Evolutionary conservation across 2,888 invertebrate genomes (phyloP).

Genomic region (Phortica okadai): DNA sequence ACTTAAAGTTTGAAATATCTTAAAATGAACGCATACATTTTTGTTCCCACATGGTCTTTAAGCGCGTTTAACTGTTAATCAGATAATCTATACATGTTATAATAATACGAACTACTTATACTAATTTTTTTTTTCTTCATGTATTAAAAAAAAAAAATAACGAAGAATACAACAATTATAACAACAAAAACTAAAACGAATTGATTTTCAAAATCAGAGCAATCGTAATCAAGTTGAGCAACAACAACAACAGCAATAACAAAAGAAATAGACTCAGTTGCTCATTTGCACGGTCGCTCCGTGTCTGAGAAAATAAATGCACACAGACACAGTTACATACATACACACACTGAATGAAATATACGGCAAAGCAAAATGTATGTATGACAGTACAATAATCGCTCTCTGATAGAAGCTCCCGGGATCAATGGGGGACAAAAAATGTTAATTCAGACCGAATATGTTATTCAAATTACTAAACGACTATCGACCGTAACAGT

Average conservation of each 20-base stretch:
- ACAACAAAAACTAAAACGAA: not conserved
- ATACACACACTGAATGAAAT: not conserved
- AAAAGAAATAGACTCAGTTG: not conserved
- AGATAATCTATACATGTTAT: too few relatives aligned
- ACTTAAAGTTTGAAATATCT: too few relatives aligned
- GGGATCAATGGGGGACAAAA: not conserved
- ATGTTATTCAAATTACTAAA: constrained; percentile 54
- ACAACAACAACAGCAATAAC: constrained; percentile 7
- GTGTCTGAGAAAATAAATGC: constrained; percentile 41
- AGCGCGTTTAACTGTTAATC: too few relatives aligned
- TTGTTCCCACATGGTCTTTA: too few relatives aligned
- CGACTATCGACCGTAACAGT: constrained; percentile 54
- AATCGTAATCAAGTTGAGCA: not conserved
- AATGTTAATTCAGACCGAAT: constrained; percentile 65
- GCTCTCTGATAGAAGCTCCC: constrained; percentile 42
- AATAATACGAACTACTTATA: too few relatives aligned
- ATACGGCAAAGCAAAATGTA: not conserved
- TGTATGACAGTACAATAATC: constrained; percentile 16
- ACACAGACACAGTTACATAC: constrained; percentile 35
- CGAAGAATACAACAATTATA: not conserved
- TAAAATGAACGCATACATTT: too few relatives aligned
- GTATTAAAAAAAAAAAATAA: constrained; percentile 3
- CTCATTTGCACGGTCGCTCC: not conserved
- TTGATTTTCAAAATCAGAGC: not conserved
- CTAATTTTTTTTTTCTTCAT: too few relatives aligned